Evolutionary conservation across 2,797 vertebrate genomes (phyloP).

Genomic region (Knipowitschia caucasica): DNA sequence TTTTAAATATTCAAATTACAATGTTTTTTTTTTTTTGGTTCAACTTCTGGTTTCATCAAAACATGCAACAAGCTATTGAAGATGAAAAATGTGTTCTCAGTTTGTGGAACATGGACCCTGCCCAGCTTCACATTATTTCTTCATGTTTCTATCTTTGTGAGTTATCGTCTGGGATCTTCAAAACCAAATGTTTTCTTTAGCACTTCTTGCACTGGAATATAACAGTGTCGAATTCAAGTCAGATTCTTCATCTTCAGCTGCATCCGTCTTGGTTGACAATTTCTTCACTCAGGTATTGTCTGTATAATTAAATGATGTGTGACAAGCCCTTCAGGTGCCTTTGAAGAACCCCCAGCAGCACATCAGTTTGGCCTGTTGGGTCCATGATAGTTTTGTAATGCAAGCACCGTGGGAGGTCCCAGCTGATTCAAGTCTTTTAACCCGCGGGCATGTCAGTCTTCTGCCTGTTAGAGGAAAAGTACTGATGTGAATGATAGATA

Average conservation of each 20-base stretch:
- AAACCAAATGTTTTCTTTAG: too few species aligned
- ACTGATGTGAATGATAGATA: slow-evolving; percentile 5
- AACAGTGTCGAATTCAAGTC: too few species aligned
- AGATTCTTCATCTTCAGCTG: background rate
- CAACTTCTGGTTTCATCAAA: too few species aligned
- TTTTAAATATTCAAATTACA: too few species aligned
- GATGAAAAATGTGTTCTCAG: too few species aligned
- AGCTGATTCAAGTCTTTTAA: slow-evolving; percentile 7
- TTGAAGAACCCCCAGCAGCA: slow-evolving; percentile 2
- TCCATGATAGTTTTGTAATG: slow-evolving; percentile 2
- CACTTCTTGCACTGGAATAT: too few species aligned
- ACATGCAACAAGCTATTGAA: too few species aligned
- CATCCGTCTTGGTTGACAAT: background rate
- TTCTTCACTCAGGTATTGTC: background rate
- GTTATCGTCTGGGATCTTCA: too few species aligned
- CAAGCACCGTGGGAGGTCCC: slow-evolving; percentile 1
- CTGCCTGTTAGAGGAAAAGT: slow-evolving; percentile 9
- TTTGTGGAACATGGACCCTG: too few species aligned
- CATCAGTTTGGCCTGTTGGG: slow-evolving; percentile 1
- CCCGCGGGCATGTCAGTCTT: background rate
- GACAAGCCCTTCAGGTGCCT: slow-evolving; percentile 8
- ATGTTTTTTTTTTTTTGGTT: too few species aligned
- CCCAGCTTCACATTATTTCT: too few species aligned
- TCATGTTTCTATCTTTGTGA: too few species aligned
- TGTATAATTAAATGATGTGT: slow-evolving; percentile 9